Percentiles rank a stretch among this genome's conserved stretches.
Evolutionary conservation across 2,888 invertebrate species (phyloP).

Genomic region (Sympetrum striolatum): DNA sequence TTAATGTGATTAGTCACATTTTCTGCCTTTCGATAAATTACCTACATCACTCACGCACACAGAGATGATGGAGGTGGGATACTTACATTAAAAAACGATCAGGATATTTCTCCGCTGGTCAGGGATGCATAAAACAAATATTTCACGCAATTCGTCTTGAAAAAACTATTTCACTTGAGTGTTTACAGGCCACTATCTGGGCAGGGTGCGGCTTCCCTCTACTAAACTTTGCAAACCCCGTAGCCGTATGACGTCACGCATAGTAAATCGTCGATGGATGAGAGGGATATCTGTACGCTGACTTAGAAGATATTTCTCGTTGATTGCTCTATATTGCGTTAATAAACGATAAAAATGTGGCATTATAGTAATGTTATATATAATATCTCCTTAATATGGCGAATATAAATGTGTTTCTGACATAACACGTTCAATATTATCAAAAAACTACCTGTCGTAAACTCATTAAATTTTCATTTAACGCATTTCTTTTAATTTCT

Average conservation of each 20-base stretch:
- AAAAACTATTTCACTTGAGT: conserved; percentile 44
- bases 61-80: background rate
- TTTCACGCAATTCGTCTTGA: conserved; percentile 28
- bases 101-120: conserved; percentile 47
- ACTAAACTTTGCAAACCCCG: conserved; percentile 54
- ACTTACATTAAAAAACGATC: conserved; percentile 49
- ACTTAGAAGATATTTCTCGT: background rate
- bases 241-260: conserved; percentile 52
- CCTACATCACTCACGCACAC: background rate
- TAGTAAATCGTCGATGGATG: conserved; percentile 45
- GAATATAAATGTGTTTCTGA: background rate
- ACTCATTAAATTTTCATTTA: background rate
- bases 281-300: conserved; percentile 5
- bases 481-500: background rate
- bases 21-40: background rate
- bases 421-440: background rate
- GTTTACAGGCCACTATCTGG: conserved; percentile 47
- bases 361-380: background rate
- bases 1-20: conserved; percentile 17
- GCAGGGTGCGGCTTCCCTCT: conserved; percentile 54
- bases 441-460: background rate
- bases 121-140: conserved; percentile 50
- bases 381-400: background rate
- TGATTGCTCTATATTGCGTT: background rate
- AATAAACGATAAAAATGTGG: background rate